Conservation (phyloP, 2,113 vertebrate species). For the Mungos mungo region DNA sequence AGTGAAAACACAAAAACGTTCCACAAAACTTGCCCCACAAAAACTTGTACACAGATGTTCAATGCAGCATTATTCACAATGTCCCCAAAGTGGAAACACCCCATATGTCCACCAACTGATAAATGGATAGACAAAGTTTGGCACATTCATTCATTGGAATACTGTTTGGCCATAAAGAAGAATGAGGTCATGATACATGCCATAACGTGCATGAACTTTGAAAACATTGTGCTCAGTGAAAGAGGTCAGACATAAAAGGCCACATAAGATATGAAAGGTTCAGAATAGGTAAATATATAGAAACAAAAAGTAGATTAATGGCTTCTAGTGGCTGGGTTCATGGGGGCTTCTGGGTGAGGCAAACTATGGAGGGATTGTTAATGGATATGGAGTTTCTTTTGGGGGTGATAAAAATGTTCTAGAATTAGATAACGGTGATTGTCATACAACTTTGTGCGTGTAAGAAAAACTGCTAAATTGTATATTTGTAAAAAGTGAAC, state of each 20-base stretch:
- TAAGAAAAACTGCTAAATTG: background rate
- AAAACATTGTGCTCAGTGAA: background rate
- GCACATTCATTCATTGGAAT: background rate
- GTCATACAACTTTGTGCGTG: background rate
- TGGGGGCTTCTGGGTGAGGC: accelerated
- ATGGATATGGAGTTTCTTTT: background rate
- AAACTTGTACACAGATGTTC: background rate
- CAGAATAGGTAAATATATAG: background rate
- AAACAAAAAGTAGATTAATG: background rate
- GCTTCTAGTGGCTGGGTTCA: background rate
- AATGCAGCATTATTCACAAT: background rate
- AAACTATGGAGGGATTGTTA: background rate
- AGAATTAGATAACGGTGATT: background rate
- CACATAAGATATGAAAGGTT: background rate
- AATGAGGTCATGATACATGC: background rate
- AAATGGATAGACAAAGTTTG: background rate
- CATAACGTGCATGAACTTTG: background rate
- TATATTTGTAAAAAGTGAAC: background rate
- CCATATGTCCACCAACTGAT: background rate
- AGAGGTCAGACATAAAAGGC: background rate
- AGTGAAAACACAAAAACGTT: background rate
- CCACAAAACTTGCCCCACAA: background rate
- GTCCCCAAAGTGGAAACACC: background rate
- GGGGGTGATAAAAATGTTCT: background rate
- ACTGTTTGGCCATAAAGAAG: background rate